Conservation (phyloP, 2,888 invertebrate genomes). For the Bimastos eiseni region DNA sequence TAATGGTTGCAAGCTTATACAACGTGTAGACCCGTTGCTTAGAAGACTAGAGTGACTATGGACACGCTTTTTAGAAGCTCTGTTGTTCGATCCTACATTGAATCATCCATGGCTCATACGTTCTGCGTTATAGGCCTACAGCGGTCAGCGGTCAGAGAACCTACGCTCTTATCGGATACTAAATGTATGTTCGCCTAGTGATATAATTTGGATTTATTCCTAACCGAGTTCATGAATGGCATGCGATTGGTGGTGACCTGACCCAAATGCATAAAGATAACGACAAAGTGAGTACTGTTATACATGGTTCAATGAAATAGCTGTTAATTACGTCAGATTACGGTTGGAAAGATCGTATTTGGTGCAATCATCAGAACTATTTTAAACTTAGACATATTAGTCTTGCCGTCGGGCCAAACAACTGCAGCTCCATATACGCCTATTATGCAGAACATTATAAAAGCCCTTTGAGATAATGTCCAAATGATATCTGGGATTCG, state of each 20-base stretch:
- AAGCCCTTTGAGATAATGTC: no score
- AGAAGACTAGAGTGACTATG: not conserved
- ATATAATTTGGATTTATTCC: not conserved
- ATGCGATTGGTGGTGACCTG: not conserved
- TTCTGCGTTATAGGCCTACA: not conserved
- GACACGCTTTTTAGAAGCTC: not conserved
- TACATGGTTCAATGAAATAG: not conserved
- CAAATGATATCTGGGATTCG: no score
- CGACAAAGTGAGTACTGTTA: not conserved
- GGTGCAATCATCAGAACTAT: not conserved
- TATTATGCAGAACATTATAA: no score
- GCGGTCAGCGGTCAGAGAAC: not conserved
- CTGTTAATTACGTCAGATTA: not conserved
- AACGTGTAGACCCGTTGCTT: not conserved
- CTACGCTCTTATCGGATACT: not conserved
- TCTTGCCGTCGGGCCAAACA: no score
- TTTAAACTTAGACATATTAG: no score
- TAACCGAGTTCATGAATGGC: no score
- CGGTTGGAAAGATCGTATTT: no score
- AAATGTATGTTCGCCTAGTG: not conserved
- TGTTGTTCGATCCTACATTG: not conserved
- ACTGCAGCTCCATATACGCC: no score
- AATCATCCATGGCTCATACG: not conserved
- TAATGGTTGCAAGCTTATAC: not conserved
- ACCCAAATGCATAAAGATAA: not conserved